Conservation (phyloP, 2,113 vertebrate species). For the Microtus ochrogaster region DNA sequence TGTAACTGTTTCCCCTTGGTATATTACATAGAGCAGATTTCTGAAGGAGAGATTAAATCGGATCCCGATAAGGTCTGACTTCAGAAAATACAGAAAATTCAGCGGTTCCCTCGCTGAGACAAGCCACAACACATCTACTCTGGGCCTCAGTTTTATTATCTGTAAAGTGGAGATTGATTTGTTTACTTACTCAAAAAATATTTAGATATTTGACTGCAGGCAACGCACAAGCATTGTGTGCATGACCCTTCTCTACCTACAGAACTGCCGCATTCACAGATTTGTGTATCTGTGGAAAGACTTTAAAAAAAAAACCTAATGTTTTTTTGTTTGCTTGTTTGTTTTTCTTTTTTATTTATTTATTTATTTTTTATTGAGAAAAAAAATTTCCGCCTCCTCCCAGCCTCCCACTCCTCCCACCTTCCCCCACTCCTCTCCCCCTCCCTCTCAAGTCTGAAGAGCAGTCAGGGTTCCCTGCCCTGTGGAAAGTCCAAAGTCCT, state of each 20-base stretch:
- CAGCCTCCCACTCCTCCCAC: too few species aligned
- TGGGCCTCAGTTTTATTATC: conserved; percentile 17
- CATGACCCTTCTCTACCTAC: background rate
- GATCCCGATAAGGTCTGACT: background rate
- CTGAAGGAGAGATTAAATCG: background rate
- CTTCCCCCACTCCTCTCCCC: too few species aligned
- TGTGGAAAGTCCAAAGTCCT: too few species aligned
- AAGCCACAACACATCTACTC: background rate
- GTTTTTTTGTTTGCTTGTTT: too few species aligned
- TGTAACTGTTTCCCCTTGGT: background rate
- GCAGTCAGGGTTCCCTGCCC: too few species aligned
- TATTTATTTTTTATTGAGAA: too few species aligned
- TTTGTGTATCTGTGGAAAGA: background rate
- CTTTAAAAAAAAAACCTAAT: too few species aligned
- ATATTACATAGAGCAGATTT: conserved; percentile 21
- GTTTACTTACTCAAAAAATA: background rate
- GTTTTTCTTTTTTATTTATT: too few species aligned
- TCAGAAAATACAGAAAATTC: background rate
- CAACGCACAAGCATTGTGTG: background rate
- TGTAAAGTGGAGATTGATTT: conserved; percentile 19
- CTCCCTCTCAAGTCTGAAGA: too few species aligned
- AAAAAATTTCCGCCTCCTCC: too few species aligned
- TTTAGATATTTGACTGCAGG: background rate
- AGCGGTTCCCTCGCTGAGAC: background rate
- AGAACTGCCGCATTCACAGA: background rate